Conservation (phyloP, 2,113 vertebrate species). For the Chauna torquata region DNA sequence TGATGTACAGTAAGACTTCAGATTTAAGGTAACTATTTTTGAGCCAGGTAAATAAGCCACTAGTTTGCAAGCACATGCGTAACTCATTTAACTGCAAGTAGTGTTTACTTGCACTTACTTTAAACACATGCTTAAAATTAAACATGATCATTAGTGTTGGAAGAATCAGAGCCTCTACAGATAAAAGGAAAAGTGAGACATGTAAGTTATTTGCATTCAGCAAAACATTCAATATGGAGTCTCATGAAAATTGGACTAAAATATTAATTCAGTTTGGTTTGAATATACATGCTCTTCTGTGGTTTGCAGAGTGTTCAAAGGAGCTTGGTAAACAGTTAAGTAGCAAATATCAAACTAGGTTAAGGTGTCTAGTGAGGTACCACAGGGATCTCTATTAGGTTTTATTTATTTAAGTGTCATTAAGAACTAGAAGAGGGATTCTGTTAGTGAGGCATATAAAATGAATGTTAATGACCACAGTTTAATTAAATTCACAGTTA, state of each 20-base stretch:
- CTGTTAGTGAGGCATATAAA: conserved; percentile 22
- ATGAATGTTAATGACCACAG: conserved; percentile 40
- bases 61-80: neutral
- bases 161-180: neutral
- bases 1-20: neutral
- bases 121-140: conserved; percentile 35
- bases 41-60: neutral
- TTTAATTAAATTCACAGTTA: conserved; percentile 63
- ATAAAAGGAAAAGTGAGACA: conserved; percentile 40
- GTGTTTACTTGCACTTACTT: neutral
- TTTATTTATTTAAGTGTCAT: conserved; percentile 72
- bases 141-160: neutral
- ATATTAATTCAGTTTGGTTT: conserved; percentile 66
- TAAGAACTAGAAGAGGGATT: conserved; percentile 44
- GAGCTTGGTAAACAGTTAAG: conserved; percentile 59
- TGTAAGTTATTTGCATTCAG: conserved; percentile 43
- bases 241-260: conserved; percentile 52
- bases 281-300: conserved; percentile 41
- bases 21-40: neutral
- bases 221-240: conserved; percentile 31
- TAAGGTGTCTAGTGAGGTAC: conserved; percentile 56
- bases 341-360: conserved; percentile 60
- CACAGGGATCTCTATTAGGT: conserved; percentile 50
- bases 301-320: conserved; percentile 64
- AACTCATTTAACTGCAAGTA: neutral